Conservation (phyloP, 2,888 invertebrate genomes). For the Hyposoter didymator region DNA sequence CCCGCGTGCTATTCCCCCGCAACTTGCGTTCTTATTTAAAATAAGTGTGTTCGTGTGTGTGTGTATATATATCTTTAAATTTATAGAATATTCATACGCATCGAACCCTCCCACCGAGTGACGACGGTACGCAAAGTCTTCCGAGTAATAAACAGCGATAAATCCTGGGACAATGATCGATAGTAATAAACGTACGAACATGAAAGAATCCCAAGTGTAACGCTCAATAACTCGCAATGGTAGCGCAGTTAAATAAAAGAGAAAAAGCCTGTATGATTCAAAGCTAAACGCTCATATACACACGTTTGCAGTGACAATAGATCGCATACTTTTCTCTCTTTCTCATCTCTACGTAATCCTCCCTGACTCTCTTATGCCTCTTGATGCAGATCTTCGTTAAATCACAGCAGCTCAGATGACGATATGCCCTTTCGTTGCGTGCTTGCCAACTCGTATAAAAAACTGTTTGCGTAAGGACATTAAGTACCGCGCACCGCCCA, state of each 20-base stretch:
- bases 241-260: conserved; percentile 28
- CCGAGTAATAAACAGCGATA: conserved; percentile 4
- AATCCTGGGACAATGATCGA: conserved; percentile 22
- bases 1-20: conserved; percentile 39
- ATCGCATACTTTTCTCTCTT: conserved; percentile 63
- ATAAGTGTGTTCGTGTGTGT: background rate
- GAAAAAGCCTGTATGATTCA: conserved; percentile 38
- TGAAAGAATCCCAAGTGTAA: conserved; percentile 17
- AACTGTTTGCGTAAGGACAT: conserved; percentile 16
- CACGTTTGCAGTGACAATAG: conserved; percentile 56
- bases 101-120: conserved; percentile 34
- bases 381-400: conserved; percentile 46
- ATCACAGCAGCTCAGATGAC: conserved; percentile 49
- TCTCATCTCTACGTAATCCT: conserved; percentile 52
- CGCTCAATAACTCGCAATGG: conserved; percentile 14
- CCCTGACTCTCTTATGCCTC: conserved; percentile 55
- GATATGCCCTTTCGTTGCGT: conserved; percentile 33
- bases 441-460: conserved; percentile 27
- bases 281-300: conserved; percentile 53
- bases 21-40: conserved; percentile 12
- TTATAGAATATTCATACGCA: background rate
- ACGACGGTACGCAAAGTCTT: conserved; percentile 2
- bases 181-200: conserved; percentile 7
- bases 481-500: conserved; percentile 9
- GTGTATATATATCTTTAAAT: background rate